A percentile compares a stretch with the other conserved stretches of the same genome.
Conservation (phyloP, 1,140 invertebrate species). For the Aphaenogaster rudis region DNA sequence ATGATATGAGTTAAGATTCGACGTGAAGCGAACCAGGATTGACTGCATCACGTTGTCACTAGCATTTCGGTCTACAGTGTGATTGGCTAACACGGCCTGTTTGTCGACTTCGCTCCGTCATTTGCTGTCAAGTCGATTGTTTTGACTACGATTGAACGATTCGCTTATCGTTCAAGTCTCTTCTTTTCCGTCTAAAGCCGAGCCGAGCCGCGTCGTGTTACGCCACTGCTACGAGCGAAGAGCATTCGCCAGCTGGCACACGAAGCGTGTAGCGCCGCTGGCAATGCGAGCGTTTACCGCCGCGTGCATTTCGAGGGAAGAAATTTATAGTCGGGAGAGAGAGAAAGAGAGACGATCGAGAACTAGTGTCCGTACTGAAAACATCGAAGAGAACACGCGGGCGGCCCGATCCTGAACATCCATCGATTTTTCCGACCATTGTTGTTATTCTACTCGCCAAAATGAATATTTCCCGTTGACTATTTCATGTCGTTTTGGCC, state of each 20-base stretch:
- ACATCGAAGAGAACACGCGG: slow-evolving; percentile 13
- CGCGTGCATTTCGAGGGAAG: slow-evolving; percentile 48
- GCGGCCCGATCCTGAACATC: not conserved
- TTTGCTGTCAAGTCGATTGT: not conserved
- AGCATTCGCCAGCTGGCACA: slow-evolving; percentile 66
- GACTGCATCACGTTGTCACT: not conserved
- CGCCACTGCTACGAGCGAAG: slow-evolving; percentile 30
- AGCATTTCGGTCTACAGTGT: not conserved
- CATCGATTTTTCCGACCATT: slow-evolving; percentile 3
- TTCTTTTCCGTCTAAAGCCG: not conserved
- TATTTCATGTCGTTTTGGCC: not conserved
- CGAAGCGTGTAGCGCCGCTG: slow-evolving; percentile 60
- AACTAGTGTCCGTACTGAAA: slow-evolving; percentile 24
- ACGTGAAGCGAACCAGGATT: not conserved
- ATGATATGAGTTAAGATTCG: not conserved
- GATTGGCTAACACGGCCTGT: too few relatives aligned
- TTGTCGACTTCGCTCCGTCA: not conserved
- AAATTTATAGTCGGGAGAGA: slow-evolving; percentile 62
- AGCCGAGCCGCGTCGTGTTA: not conserved
- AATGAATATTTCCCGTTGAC: not conserved
- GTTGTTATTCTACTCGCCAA: not conserved
- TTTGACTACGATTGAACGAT: not conserved
- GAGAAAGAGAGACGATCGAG: not conserved
- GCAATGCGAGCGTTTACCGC: slow-evolving; percentile 60
- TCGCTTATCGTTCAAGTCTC: not conserved